Evolutionary conservation across 1,140 invertebrate species (phyloP), one percentile per base, ranked within the genome.

Genomic region (Lanistes nyassanus): DNA sequence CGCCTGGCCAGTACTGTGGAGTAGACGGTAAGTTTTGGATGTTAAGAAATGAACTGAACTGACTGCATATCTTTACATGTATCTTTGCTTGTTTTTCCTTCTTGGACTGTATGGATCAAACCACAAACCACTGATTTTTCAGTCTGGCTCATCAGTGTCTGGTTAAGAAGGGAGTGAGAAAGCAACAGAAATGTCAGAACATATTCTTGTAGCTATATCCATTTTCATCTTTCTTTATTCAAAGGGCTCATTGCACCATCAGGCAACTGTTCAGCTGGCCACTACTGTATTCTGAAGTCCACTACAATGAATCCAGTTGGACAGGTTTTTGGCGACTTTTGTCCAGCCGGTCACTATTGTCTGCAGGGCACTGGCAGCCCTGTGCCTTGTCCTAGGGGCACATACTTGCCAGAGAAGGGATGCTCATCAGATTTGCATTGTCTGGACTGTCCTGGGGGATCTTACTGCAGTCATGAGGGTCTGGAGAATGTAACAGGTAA

Each of bases 301-400:
- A 83, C 81, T 56, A 58, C 75, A 6, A 80, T 76, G 36, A 84
- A 81, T 55, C 87, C 87, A 47, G 79, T 76, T 53, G 60, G 69
- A 67, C 77, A 84, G 70, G 34, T 74, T 9, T 87, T 86, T 75
- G 87, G 86, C 11, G 85, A 86, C 75, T 78, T 82, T 58, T 88
- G 87, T 76, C 79, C 82, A 13, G 75, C 77, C n/a, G 86, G 86
- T 34, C 78, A 84, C 75, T 88, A 86, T 76, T 88, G 87, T 77
- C 85, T 84, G 16, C 58, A 56, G 39, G 84, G 84, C 2, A 87
- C 84, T 6, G 84, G 80, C 6, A 81, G 77, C 13, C 84, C 87
- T 13, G 68, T 81, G 1, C 78, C 84, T 13, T 88, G 86, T 74
- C 86, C 84, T 16, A 42, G 72, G 9, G 87, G 87, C 23, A 87